phyloP scores from a whole-genome alignment of 1,140 invertebrate species.

The Armadillidium nasatum region DNA sequence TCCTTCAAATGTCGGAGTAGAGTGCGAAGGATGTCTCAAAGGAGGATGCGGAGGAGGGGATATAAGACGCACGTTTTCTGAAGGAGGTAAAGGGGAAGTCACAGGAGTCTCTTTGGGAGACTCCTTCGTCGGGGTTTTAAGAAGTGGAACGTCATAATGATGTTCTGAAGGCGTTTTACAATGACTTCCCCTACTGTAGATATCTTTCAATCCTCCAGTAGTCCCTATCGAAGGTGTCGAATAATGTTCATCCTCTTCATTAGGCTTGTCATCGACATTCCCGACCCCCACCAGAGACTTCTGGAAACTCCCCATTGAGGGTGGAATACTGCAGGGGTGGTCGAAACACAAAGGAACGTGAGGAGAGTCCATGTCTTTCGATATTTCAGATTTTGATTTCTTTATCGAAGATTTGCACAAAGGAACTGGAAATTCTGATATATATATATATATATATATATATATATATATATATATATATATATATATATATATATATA shows the following conservation, averaged over 20 bases:
- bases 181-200: neutral
- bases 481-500: too few species aligned
- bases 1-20: neutral
- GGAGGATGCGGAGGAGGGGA: neutral
- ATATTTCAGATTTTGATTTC: neutral
- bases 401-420: neutral
- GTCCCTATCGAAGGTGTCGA: slow-evolving; percentile 17
- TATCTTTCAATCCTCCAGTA: neutral
- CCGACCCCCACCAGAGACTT: neutral
- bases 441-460: too few species aligned
- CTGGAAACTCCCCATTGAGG: neutral
- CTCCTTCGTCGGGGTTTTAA: neutral
- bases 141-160: slow-evolving; percentile 19
- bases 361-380: neutral
- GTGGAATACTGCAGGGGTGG: neutral
- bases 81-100: neutral
- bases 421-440: neutral
- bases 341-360: neutral
- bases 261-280: neutral
- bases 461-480: too few species aligned
- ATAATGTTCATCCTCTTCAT: slow-evolving; percentile 1
- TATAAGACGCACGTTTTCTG: neutral
- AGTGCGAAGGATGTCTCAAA: neutral
- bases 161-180: slow-evolving; percentile 21
- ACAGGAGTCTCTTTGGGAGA: neutral